Percentiles rank a stretch among this genome's conserved stretches.
Evolutionary conservation across 2,888 invertebrate species (phyloP).

Genomic region (Pseudanteris insignis): DNA sequence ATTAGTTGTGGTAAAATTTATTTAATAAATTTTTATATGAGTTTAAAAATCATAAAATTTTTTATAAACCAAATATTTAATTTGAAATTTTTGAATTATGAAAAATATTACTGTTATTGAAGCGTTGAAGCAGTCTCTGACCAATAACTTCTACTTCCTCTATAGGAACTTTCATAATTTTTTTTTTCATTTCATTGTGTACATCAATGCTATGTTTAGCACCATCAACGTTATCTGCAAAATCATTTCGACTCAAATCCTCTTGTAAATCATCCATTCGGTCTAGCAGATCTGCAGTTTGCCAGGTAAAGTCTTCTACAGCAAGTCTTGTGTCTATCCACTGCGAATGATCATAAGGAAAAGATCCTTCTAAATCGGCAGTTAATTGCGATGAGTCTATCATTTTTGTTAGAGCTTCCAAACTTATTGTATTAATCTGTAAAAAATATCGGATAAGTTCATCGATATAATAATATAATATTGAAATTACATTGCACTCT

Average conservation of each 20-base stretch:
- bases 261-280: slow-evolving; percentile 92
- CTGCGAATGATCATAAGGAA: slow-evolving; percentile 94
- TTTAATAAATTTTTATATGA: too few relatives aligned
- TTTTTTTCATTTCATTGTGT: slow-evolving; percentile 93
- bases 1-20: too few relatives aligned
- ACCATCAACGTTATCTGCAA: slow-evolving; percentile 92
- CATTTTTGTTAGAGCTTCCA: slow-evolving; percentile 92
- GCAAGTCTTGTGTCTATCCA: slow-evolving; percentile 97
- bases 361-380: slow-evolving; percentile 90
- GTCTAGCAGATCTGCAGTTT: slow-evolving; percentile 91
- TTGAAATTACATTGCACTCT: too few relatives aligned
- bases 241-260: slow-evolving; percentile 90
- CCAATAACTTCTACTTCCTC: slow-evolving; percentile 93
- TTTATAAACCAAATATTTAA: too few relatives aligned
- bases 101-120: slow-evolving; percentile 65
- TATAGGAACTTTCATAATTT: slow-evolving; percentile 91
- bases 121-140: slow-evolving; percentile 74
- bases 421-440: slow-evolving; percentile 94
- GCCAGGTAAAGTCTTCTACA: slow-evolving; percentile 95
- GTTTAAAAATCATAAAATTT: too few relatives aligned
- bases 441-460: too few relatives aligned
- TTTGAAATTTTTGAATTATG: too few relatives aligned
- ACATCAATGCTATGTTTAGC: slow-evolving; percentile 92
- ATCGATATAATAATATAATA: too few relatives aligned
- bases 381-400: slow-evolving; percentile 94